Evolutionary conservation across 2,888 invertebrate species (phyloP).

Genomic region (Poecilobothrus nobilitatus): DNA sequence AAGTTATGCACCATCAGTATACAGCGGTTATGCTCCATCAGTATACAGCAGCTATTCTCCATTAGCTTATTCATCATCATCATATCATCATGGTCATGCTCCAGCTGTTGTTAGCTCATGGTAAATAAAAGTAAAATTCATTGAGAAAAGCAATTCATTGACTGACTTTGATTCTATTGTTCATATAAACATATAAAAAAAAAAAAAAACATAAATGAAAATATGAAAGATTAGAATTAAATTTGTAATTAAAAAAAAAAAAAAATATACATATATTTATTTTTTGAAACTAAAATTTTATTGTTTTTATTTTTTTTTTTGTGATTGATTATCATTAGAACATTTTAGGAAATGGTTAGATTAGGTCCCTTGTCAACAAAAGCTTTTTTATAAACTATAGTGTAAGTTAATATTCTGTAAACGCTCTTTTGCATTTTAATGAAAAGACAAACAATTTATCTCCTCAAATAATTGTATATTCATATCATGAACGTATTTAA

Average conservation of each 20-base stretch:
- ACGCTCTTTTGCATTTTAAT: too few species aligned
- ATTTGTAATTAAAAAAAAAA: not conserved
- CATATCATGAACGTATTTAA: too few species aligned
- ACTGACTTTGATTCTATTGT: conserved; percentile 3
- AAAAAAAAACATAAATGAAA: too few species aligned
- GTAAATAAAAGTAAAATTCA: not conserved
- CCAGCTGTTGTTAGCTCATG: not conserved
- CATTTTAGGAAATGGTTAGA: not conserved
- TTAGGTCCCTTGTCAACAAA: too few species aligned
- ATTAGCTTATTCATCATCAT: not conserved
- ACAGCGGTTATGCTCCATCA: not conserved
- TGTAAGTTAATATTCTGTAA: too few species aligned
- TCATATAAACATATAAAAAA: too few species aligned
- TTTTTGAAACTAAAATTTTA: not conserved
- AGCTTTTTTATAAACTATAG: too few species aligned
- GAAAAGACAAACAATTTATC: too few species aligned
- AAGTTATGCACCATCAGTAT: not conserved
- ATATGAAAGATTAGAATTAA: not conserved
- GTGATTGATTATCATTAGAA: not conserved
- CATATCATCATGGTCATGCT: not conserved
- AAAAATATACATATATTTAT: not conserved
- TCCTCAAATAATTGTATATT: too few species aligned
- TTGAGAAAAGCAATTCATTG: too few species aligned
- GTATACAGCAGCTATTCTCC: not conserved
- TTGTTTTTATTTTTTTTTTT: not conserved